Conservation (phyloP, 2,113 vertebrate genomes). For the Chlamydotis undulata region DNA sequence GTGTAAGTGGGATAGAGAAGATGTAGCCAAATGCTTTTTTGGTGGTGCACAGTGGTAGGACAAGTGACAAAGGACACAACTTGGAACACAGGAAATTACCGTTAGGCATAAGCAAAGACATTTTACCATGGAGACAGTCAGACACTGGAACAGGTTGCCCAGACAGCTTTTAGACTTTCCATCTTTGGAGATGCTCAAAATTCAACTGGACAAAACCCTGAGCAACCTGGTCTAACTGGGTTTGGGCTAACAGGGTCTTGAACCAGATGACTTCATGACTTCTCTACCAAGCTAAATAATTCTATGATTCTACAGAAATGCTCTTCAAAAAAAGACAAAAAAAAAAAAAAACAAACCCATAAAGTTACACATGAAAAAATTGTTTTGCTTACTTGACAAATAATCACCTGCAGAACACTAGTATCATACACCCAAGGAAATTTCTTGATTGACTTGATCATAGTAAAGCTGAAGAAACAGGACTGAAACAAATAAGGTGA, state of each 20-base stretch:
- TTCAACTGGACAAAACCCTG: not conserved
- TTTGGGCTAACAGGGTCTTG: not conserved
- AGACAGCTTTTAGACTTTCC: not conserved
- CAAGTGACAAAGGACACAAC: not conserved
- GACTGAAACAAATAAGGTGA: not conserved
- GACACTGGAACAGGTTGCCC: not conserved
- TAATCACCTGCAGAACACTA: not conserved
- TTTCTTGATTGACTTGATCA: not conserved
- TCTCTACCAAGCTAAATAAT: not conserved
- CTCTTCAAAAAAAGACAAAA: not conserved
- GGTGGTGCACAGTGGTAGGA: not conserved
- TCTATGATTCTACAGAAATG: not conserved
- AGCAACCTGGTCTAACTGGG: not conserved
- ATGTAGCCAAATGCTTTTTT: not conserved
- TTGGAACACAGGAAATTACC: not conserved
- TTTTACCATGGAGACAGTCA: not conserved
- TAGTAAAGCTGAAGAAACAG: not conserved
- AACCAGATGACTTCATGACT: not conserved
- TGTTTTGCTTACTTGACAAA: not conserved
- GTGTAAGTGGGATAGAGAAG: not conserved
- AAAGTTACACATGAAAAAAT: not conserved
- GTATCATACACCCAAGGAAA: not conserved
- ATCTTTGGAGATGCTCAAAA: not conserved
- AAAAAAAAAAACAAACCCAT: not conserved
- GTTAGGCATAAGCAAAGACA: not conserved